phyloP scores from a whole-genome alignment of 2,888 invertebrate genomes.

The Psylliodes chrysocephalus region DNA sequence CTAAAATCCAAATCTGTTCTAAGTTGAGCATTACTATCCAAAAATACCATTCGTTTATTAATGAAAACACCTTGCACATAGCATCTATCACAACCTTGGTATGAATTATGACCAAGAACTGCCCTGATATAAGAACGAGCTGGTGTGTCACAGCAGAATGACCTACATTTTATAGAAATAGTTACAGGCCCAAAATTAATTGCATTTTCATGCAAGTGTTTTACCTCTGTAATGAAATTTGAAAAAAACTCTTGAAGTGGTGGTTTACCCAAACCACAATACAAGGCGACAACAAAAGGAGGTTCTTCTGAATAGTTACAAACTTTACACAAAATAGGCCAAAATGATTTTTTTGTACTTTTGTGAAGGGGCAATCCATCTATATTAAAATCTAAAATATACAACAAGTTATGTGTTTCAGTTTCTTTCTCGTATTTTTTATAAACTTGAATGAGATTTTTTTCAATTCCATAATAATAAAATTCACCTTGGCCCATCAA shows the following conservation, averaged over 20 bases:
- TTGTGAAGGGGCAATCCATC: too few relatives aligned
- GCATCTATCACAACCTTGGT: not conserved
- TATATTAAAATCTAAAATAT: too few relatives aligned
- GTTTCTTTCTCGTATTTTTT: too few relatives aligned
- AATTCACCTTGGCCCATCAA: too few relatives aligned
- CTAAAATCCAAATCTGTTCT: constrained; percentile 9
- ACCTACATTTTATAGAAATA: constrained; percentile 20
- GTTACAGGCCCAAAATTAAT: constrained; percentile 20
- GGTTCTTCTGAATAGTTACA: constrained; percentile 6
- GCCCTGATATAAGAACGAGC: not conserved
- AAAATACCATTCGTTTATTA: constrained; percentile 3
- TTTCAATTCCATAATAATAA: too few relatives aligned
- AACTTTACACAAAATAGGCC: constrained; percentile 30
- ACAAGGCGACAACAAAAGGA: constrained; percentile 34
- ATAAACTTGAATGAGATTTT: too few relatives aligned
- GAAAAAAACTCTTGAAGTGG: too few relatives aligned
- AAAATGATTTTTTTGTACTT: constrained; percentile 33
- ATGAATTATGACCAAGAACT: not conserved
- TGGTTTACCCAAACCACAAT: constrained; percentile 36
- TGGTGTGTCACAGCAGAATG: constrained; percentile 22
- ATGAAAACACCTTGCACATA: constrained; percentile 1
- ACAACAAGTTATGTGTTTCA: too few relatives aligned
- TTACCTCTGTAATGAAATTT: constrained; percentile 37
- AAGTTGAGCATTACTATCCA: not conserved
- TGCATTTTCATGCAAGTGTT: too few relatives aligned